Conservation (phyloP, 92 coral and sea anemone genomes). For the Porites evermanni region DNA sequence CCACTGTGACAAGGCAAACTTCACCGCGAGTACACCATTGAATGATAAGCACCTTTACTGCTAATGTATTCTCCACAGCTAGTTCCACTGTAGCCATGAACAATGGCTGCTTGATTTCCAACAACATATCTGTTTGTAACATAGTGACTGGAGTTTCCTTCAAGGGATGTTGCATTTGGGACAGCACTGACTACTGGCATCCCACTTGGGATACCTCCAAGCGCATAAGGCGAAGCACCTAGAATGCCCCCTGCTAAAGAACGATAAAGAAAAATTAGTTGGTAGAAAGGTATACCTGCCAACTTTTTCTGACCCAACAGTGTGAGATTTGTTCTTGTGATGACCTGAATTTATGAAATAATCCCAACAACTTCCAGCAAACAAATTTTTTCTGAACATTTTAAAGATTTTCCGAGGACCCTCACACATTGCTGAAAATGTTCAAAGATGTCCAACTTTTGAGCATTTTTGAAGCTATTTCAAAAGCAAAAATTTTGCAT, state of each 20-base stretch:
- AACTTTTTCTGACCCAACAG: neutral
- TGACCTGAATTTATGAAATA: no score
- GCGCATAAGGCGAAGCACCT: conserved; percentile 46
- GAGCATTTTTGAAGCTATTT: no score
- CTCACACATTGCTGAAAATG: no score
- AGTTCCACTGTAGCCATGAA: conserved; percentile 41
- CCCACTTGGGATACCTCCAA: conserved; percentile 52
- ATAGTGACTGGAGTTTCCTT: conserved; percentile 49
- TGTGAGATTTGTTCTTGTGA: no score
- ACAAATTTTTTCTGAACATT: no score
- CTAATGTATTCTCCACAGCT: conserved; percentile 47
- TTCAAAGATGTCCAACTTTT: no score
- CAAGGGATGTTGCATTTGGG: conserved; percentile 43
- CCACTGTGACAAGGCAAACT: neutral
- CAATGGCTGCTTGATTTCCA: conserved; percentile 72
- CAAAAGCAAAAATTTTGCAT: no score
- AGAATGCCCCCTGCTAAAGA: conserved; percentile 23
- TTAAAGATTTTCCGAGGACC: no score
- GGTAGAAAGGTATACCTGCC: neutral
- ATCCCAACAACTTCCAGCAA: no score
- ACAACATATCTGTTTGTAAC: conserved; percentile 70
- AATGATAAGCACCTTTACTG: conserved; percentile 28
- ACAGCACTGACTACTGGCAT: conserved; percentile 52
- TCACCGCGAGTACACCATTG: conserved; percentile 52
- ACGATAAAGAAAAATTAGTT: neutral